Conservation (phyloP, 2,113 vertebrate genomes). For the Hydrochoerus hydrochaeris region DNA sequence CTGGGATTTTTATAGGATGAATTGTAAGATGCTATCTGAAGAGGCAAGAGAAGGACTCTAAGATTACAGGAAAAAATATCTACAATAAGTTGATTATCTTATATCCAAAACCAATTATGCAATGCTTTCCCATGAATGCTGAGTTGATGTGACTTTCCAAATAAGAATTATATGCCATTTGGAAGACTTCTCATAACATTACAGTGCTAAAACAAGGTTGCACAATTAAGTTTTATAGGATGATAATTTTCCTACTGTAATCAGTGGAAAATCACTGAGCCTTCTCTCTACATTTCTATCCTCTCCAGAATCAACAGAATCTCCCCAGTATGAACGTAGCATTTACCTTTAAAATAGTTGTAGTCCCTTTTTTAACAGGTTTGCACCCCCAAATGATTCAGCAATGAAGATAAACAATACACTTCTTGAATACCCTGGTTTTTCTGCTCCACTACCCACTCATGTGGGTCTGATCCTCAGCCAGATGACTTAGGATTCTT, state of each 20-base stretch:
- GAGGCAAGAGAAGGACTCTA: constrained; percentile 11
- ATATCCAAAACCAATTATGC: neutral
- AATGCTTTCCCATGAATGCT: neutral
- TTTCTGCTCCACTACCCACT: neutral
- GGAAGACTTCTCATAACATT: neutral
- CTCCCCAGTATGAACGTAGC: neutral
- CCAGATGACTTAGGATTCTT: neutral
- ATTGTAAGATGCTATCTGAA: neutral
- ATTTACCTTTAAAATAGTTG: neutral
- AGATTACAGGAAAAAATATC: constrained; percentile 15
- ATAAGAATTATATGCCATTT: neutral
- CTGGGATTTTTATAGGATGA: constrained; percentile 20
- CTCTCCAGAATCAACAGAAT: neutral
- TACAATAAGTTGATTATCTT: constrained; percentile 42
- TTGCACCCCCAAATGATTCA: neutral
- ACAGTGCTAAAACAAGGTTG: neutral
- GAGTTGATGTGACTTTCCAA: neutral
- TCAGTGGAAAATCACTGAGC: neutral
- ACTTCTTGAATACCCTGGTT: neutral
- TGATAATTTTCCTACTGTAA: neutral
- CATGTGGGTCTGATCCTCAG: neutral
- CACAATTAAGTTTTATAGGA: neutral
- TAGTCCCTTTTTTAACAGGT: neutral
- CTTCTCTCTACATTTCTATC: neutral
- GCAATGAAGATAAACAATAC: neutral